Conservation (phyloP, 2,797 vertebrate genomes). For the Enteromius trimaculatus region DNA sequence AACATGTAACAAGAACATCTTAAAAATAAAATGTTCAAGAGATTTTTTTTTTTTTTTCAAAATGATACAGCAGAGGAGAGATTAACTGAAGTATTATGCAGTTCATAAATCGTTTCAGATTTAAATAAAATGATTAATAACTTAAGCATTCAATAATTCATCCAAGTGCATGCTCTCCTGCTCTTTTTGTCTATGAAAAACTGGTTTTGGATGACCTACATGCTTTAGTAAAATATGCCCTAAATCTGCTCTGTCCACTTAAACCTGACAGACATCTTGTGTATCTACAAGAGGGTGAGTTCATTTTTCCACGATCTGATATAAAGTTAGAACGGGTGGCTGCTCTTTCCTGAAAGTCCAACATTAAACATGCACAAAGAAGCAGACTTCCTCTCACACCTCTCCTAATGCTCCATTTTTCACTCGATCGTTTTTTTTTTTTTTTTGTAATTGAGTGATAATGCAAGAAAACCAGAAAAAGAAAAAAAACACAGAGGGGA, state of each 20-base stretch:
- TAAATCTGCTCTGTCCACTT: conserved; percentile 43
- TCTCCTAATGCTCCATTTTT: neutral
- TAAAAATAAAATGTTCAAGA: neutral
- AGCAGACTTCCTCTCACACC: conserved; percentile 24
- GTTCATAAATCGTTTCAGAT: conserved; percentile 22
- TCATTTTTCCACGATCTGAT: conserved; percentile 32
- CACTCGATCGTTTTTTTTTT: neutral
- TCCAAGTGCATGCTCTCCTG: conserved; percentile 34
- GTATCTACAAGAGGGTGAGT: neutral
- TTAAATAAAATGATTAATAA: conserved; percentile 26
- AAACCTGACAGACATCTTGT: conserved; percentile 36
- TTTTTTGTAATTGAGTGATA: neutral
- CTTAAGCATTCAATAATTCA: neutral
- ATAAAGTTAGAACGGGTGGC: neutral
- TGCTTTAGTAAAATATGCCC: conserved; percentile 33
- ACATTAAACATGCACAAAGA: conserved; percentile 14
- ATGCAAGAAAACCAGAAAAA: neutral
- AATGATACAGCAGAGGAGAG: neutral
- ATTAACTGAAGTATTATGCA: neutral
- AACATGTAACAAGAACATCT: neutral
- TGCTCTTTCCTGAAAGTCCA: conserved; percentile 63
- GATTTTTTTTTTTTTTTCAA: no score
- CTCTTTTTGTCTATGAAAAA: conserved; percentile 60
- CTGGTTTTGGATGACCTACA: conserved; percentile 47
- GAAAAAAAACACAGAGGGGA: conserved; percentile 68